Evolutionary conservation across 2,797 vertebrate species (phyloP).

Genomic region (Spinus pinus): DNA sequence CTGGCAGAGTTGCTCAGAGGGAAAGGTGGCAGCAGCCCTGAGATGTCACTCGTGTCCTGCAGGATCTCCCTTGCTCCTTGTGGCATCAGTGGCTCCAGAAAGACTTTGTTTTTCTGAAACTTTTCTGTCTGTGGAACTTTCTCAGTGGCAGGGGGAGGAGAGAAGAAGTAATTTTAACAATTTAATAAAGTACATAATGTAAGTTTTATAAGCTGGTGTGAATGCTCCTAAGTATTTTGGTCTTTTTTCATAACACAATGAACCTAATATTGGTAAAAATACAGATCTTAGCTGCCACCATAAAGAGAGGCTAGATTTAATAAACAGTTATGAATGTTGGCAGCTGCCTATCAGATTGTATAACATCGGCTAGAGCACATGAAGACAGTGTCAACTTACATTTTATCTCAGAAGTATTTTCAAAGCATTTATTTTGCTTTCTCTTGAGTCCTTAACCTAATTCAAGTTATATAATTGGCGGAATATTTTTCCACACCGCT

Average conservation of each 20-base stretch:
- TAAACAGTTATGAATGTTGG: conserved; percentile 82
- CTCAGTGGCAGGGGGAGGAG: conserved; percentile 39
- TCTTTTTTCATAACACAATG: conserved; percentile 80
- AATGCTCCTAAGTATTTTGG: conserved; percentile 79
- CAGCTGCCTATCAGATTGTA: conserved; percentile 83
- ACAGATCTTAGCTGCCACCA: conserved; percentile 76
- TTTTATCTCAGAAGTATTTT: conserved; percentile 79
- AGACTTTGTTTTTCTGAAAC: conserved; percentile 36
- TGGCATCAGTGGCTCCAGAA: background rate
- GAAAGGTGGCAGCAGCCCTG: background rate
- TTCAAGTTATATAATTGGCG: conserved; percentile 82
- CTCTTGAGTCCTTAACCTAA: conserved; percentile 77
- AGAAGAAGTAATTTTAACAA: conserved; percentile 80
- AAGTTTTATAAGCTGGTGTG: conserved; percentile 75
- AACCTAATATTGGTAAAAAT: conserved; percentile 82
- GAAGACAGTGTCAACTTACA: conserved; percentile 80
- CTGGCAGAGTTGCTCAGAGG: fast-evolving
- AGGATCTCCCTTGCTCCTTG: background rate
- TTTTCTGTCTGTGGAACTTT: conserved; percentile 68
- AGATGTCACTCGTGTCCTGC: background rate
- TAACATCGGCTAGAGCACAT: conserved; percentile 69
- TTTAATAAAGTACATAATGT: conserved; percentile 79
- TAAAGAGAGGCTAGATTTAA: conserved; percentile 80
- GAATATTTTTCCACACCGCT: conserved; percentile 83
- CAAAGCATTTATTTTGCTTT: conserved; percentile 76